phyloP scores from a whole-genome alignment of 2,797 vertebrate genomes.

The Morelia viridis region DNA sequence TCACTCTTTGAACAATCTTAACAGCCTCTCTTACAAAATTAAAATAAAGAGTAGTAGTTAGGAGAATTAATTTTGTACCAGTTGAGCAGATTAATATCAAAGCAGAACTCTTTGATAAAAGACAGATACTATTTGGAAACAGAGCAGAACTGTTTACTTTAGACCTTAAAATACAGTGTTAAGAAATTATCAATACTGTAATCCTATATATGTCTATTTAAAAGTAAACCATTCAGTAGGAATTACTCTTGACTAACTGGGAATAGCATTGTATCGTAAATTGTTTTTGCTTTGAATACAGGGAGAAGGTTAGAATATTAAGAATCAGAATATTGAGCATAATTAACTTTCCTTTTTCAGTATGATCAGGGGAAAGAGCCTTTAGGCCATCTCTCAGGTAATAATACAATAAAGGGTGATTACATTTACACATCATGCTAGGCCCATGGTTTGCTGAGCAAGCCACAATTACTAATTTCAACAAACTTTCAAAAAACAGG shows the following conservation, averaged over 20 bases:
- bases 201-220: not conserved
- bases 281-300: not conserved
- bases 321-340: not conserved
- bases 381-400: not conserved
- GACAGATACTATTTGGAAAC: not conserved
- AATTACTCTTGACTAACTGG: not conserved
- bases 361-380: not conserved
- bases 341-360: not conserved
- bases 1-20: not conserved
- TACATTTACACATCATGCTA: not conserved
- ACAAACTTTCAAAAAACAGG: not conserved
- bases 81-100: not conserved
- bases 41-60: not conserved
- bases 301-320: not conserved
- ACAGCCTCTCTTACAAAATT: not conserved
- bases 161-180: not conserved
- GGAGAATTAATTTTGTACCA: not conserved
- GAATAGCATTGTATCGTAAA: not conserved
- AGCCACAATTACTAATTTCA: not conserved
- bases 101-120: not conserved
- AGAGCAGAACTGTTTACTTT: not conserved
- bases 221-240: not conserved
- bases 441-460: not conserved
- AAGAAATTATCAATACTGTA: not conserved
- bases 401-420: not conserved